Base-by-base conservation (phyloP, 2,797 vertebrate genomes). In the Lerista edwardsae region DNA sequence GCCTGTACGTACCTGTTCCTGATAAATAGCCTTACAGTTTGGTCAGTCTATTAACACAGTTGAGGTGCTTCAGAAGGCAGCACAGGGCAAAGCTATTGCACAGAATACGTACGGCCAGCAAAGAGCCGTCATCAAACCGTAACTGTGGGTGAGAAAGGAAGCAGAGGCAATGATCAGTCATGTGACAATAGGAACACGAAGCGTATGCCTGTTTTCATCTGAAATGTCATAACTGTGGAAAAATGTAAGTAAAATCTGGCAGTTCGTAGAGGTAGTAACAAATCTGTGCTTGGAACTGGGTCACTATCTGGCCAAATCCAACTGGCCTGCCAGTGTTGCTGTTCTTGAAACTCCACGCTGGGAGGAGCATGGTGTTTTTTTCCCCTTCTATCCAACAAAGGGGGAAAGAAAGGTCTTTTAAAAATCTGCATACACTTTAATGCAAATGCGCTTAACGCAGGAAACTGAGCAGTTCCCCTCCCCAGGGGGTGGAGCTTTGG, bases 361-460 rank as follows among this genome's bases (percentile, higher is more conserved):
- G 47, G 47, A n/a, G n/a, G n/a, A n/a, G n/a, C n/a, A n/a, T n/a
- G n/a, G 27, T 51, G 29, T 69, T 74, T 31, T 51, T 51, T 19
- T 10, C n/a, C n/a, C n/a, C 51, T 75, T 75, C 51, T 57, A 34
- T 57, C 47, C 31, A 75, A 57, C 74, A 55, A 75, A 75, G 31
- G 17, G 6, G 6, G 21, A 47, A 47, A 27, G 14, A 47, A 31
- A 55, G 1, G 1, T 29, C 29, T 65, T 65, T n/a, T 65, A 47
- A 65, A n/a, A 65, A 75, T 55, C 47, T 57, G 74, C 74, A 57
- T 75, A 34, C 31, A 57, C 57, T 75, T 75, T 57, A 75, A 75
- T 57, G 10, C 23, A 75, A 57, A 75, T 34, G 19, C 11, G 17
- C 19, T 75, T 25, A 75, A 75, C 29, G 51, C 21, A n/a, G n/a